These are phyloP conservation scores for Oscheius sp. DNA, from an alignment of 2,888 invertebrate species.

Conservation along the genomic window DNA sequence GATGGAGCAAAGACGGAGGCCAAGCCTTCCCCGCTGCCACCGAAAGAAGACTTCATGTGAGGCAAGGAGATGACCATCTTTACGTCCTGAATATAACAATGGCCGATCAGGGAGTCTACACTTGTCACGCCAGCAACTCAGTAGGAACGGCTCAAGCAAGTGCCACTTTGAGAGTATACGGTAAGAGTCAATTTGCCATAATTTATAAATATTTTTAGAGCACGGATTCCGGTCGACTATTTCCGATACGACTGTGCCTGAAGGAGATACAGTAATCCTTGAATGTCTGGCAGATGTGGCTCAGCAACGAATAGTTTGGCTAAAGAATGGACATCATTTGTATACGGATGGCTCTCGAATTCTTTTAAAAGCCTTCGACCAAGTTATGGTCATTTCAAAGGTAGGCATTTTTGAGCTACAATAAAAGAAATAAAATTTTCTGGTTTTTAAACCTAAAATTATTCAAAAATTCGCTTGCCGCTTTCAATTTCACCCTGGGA, in stretches of 20 bases:
- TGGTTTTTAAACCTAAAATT: not conserved
- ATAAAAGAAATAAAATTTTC: not conserved
- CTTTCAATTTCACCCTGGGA: too few species aligned
- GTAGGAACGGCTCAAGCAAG: slow-evolving; percentile 44
- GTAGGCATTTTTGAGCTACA: slow-evolving; percentile 1
- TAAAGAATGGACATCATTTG: slow-evolving; percentile 14
- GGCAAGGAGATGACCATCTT: slow-evolving; percentile 49
- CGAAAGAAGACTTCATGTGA: slow-evolving; percentile 47
- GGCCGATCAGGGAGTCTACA: slow-evolving; percentile 47
- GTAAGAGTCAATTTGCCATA: slow-evolving; percentile 13
- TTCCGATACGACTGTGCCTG: slow-evolving; percentile 22
- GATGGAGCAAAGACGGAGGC: slow-evolving; percentile 53
- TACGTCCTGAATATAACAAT: slow-evolving; percentile 48
- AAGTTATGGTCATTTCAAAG: slow-evolving; percentile 28
- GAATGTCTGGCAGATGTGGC: slow-evolving; percentile 43
- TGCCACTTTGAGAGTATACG: slow-evolving; percentile 43
- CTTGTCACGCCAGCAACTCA: slow-evolving; percentile 47
- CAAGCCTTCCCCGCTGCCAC: slow-evolving; percentile 50
- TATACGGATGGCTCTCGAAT: not conserved
- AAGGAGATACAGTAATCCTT: slow-evolving; percentile 33
- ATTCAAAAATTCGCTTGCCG: too few species aligned
- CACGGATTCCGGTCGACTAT: slow-evolving; percentile 28
- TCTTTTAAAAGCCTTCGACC: slow-evolving; percentile 22
- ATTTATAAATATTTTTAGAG: slow-evolving; percentile 4
- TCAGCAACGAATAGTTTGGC: slow-evolving; percentile 36